Percentiles rank a stretch among this genome's conserved stretches.
phyloP scores from a whole-genome alignment of 2,888 invertebrate genomes.

The Xestia ashworthii region DNA sequence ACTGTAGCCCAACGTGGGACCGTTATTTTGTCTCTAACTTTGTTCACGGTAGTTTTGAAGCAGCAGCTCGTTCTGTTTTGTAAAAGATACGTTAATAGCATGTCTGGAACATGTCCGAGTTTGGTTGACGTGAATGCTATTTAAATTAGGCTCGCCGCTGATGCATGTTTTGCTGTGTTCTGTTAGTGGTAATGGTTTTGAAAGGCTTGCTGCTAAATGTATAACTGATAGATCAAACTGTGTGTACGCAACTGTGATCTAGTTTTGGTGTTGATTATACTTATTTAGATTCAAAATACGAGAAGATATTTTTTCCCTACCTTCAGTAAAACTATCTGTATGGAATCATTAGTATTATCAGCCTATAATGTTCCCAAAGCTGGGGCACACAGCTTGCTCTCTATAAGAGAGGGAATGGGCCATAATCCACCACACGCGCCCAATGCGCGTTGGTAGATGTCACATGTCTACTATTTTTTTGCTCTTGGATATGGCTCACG shows the following conservation, averaged over 20 bases:
- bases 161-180: conserved; percentile 15
- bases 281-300: not conserved
- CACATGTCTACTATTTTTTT: too few relatives aligned
- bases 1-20: conserved; percentile 33
- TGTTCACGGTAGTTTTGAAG: conserved; percentile 68
- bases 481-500: too few relatives aligned
- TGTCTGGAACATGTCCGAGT: conserved; percentile 51
- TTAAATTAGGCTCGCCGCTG: conserved; percentile 52
- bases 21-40: conserved; percentile 74
- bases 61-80: conserved; percentile 61
- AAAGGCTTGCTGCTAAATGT: conserved; percentile 23
- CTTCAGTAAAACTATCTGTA: not conserved
- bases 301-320: not conserved
- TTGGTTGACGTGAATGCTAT: conserved; percentile 61
- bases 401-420: too few relatives aligned
- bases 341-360: too few relatives aligned
- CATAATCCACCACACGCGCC: too few relatives aligned
- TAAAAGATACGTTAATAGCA: conserved; percentile 58
- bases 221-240: not conserved
- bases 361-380: too few relatives aligned
- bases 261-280: not conserved
- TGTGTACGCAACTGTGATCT: not conserved
- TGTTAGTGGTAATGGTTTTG: conserved; percentile 20
- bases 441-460: too few relatives aligned
- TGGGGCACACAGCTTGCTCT: too few relatives aligned